Evolutionary conservation across 2,888 invertebrate species (phyloP), one percentile per base, ranked within the genome.

Genomic region (Epinotia brunnichana): DNA sequence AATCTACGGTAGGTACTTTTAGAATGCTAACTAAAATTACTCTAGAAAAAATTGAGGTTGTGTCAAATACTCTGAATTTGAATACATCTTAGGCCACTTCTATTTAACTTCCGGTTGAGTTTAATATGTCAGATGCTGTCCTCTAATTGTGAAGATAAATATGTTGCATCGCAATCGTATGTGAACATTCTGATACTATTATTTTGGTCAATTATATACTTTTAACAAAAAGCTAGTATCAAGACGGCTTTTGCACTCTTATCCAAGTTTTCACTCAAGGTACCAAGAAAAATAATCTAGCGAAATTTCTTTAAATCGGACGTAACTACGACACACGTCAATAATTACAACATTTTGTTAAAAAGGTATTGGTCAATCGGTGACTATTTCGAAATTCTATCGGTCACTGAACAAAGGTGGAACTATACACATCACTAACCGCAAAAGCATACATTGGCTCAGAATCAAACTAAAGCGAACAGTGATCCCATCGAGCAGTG

Each of bases 361-460:
- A 41, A 41, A 41, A 13, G 13, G 13, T 13, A 41, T 41, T 41
- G 41, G 41, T 41, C 13, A 41, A 3, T 0, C 1, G 3, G n/a
- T 48, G 0, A 48, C 48, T n/a, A 48, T 48, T 48, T 48, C 13
- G 48, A 48, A n/a, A 48, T n/a, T 15, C 0, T 35, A 35, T 9
- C 48, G n/a, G 48, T 48, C 48, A n/a, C n/a, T 48, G 48, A 48
- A 48, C 48, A 48, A 5, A 48, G 7, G 7, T n/a, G 48, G 48
- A 48, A 48, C n/a, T 48, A n/a, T 4, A 48, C n/a, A 48, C 48
- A n/a, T 48, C 48, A 48, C 48, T 48, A 48, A 48, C n/a, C 48
- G n/a, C 48, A 48, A 48, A n/a, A 48, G 48, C 48, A n/a, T 48
- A n/a, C 44, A 44, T 15, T n/a, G 48, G 48, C 48, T 48, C 48